These are phyloP conservation scores for Nowickia ferox DNA, from an alignment of 2,888 invertebrate genomes.

Conservation along the genomic window DNA sequence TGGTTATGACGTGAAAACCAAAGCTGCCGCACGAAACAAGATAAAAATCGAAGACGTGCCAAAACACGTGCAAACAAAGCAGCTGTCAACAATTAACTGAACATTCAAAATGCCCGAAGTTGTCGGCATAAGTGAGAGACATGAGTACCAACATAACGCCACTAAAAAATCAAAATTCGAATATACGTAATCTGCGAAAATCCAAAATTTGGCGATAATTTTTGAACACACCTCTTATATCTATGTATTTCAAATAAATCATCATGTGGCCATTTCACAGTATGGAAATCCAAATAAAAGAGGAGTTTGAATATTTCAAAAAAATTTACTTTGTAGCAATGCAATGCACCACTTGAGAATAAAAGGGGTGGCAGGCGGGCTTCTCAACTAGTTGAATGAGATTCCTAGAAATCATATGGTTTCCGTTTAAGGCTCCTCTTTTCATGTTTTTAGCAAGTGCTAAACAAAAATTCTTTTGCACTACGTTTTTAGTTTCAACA, in stretches of 20 bases:
- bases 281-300: conserved; percentile 18
- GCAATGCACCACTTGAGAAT: not conserved
- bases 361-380: not conserved
- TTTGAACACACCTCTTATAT: too few relatives aligned
- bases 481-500: conserved; percentile 53
- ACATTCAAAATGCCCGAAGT: too few relatives aligned
- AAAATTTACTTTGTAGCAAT: conserved; percentile 27
- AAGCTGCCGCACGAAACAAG: too few relatives aligned
- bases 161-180: too few relatives aligned
- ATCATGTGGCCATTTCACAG: conserved; percentile 46
- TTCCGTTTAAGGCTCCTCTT: conserved; percentile 21
- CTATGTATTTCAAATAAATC: conserved; percentile 53
- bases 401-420: conserved; percentile 56
- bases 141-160: too few relatives aligned
- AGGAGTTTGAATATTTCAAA: not conserved
- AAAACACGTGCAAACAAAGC: too few relatives aligned
- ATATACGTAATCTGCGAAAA: too few relatives aligned
- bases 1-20: too few relatives aligned
- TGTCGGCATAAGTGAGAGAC: too few relatives aligned
- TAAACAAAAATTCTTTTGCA: conserved; percentile 49
- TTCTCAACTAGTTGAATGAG: conserved; percentile 25
- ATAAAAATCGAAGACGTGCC: too few relatives aligned
- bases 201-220: too few relatives aligned
- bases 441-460: conserved; percentile 50
- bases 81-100: too few relatives aligned